Conservation (phyloP, 2,888 invertebrate species). For the Steinernema carpocapsae region DNA sequence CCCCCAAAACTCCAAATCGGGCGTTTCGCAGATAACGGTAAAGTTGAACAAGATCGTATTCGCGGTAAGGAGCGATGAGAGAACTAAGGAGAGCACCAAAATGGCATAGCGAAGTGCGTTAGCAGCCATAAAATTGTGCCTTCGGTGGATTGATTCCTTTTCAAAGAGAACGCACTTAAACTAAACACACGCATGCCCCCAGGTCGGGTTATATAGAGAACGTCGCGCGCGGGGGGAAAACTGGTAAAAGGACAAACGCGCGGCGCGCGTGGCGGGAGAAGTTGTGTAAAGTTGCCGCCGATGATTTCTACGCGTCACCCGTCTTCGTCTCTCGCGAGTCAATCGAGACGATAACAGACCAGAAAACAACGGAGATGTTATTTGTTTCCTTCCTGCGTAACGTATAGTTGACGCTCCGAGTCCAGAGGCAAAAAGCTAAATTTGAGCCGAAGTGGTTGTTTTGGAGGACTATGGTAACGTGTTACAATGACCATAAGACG, state of each 20-base stretch:
- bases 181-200: not conserved
- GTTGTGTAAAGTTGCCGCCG: conserved; percentile 26
- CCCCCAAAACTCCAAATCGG: conserved; percentile 22
- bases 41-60: conserved; percentile 14
- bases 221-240: not conserved
- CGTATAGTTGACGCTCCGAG: not conserved
- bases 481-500: not conserved
- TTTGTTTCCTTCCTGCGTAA: too few species aligned
- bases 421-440: too few species aligned
- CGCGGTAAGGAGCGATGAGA: not conserved
- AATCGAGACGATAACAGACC: not conserved
- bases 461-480: not conserved
- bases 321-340: not conserved
- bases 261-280: not conserved
- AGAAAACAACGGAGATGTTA: conserved; percentile 8
- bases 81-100: not conserved
- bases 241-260: conserved; percentile 29
- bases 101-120: not conserved
- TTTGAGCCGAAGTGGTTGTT: not conserved
- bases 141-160: not conserved
- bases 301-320: not conserved
- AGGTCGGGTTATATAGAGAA: conserved; percentile 3
- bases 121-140: not conserved
- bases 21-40: conserved; percentile 6
- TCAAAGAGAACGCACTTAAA: not conserved